These are phyloP conservation scores for Gadus macrocephalus DNA, from an alignment of 2,113 vertebrate species.

Conservation along the genomic window DNA sequence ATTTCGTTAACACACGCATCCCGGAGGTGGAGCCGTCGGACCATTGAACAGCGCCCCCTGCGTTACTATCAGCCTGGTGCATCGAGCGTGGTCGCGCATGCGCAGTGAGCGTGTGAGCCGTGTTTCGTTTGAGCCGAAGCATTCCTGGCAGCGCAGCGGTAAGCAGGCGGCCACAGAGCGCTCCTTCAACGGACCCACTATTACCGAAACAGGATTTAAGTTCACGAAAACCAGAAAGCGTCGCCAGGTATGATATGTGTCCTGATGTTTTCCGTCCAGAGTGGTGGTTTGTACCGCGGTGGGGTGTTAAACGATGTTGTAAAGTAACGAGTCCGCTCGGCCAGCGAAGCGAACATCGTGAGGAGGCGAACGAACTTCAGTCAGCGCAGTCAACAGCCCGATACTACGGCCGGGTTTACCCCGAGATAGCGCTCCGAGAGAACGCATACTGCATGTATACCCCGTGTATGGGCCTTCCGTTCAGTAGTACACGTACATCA, in stretches of 20 bases:
- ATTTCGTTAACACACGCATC: no score
- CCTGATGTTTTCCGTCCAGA: constrained; percentile 9
- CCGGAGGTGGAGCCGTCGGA: neutral
- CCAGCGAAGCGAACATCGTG: constrained; percentile 22
- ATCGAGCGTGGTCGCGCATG: constrained; percentile 53
- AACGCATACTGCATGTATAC: neutral
- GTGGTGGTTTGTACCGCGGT: constrained; percentile 20
- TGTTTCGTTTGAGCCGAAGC: constrained; percentile 76
- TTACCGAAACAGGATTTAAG: constrained; percentile 51
- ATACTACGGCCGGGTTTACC: constrained; percentile 17
- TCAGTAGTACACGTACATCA: neutral
- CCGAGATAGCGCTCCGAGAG: neutral
- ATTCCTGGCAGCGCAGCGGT: constrained; percentile 56
- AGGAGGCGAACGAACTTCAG: constrained; percentile 12
- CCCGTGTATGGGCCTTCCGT: neutral
- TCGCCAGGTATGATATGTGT: constrained; percentile 40
- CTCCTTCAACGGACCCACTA: constrained; percentile 42
- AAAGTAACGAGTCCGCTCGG: constrained; percentile 63
- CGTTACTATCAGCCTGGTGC: constrained; percentile 55
- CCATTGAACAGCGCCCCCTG: constrained; percentile 27
- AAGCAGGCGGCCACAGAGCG: constrained; percentile 40
- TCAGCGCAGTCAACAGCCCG: constrained; percentile 18
- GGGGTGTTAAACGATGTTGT: constrained; percentile 42
- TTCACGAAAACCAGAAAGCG: constrained; percentile 11
- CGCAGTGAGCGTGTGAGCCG: constrained; percentile 60